Conservation (phyloP, 2,797 vertebrate species). For the Odontamblyopus rebecca region DNA sequence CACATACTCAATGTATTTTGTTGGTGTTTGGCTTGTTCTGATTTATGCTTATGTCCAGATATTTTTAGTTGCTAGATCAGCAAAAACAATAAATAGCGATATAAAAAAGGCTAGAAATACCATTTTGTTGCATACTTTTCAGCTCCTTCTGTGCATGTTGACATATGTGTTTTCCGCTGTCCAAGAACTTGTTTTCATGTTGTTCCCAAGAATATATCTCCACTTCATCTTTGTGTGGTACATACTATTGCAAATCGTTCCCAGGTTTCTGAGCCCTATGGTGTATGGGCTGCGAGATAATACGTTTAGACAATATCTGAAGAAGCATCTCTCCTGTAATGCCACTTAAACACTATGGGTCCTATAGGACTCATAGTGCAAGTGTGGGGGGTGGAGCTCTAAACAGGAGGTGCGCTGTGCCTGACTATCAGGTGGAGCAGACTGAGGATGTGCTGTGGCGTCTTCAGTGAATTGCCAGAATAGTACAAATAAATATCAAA, state of each 20-base stretch:
- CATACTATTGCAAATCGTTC: slow-evolving; percentile 52
- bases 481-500: too few species aligned
- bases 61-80: slow-evolving; percentile 14
- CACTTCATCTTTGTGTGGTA: slow-evolving; percentile 31
- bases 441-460: too few species aligned
- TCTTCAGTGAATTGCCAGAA: too few species aligned
- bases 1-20: slow-evolving; percentile 28
- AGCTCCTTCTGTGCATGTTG: slow-evolving; percentile 56
- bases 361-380: too few species aligned
- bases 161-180: slow-evolving; percentile 19
- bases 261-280: slow-evolving; percentile 59
- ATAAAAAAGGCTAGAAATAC: slow-evolving; percentile 58
- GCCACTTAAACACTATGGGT: neutral
- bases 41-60: neutral
- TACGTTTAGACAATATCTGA: slow-evolving; percentile 50
- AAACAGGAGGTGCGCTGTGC: too few species aligned
- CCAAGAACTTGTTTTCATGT: neutral
- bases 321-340: slow-evolving; percentile 35
- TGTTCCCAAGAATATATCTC: slow-evolving; percentile 11
- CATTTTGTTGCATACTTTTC: slow-evolving; percentile 62
- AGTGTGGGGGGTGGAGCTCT: too few species aligned
- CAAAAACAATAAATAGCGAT: slow-evolving; percentile 27
- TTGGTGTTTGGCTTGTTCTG: slow-evolving; percentile 1
- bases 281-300: slow-evolving; percentile 62
- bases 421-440: too few species aligned